A percentile compares a stretch with the other conserved stretches of the same genome.
These are phyloP conservation scores for Peromyscus melanophrys DNA, from an alignment of 2,797 vertebrate genomes.

Conservation along the genomic window DNA sequence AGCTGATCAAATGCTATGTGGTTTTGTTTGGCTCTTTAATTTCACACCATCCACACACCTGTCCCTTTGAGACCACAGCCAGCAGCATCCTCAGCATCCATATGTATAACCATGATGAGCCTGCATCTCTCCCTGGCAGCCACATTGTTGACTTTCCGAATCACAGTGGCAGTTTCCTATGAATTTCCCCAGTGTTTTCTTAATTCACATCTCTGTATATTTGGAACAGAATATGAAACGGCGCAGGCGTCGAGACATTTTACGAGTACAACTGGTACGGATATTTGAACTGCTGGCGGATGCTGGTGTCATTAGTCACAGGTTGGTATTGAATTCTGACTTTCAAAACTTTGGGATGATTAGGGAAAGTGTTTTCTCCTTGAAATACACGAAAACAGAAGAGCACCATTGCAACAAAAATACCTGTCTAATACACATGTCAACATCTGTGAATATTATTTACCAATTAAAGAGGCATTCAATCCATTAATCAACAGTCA, in stretches of 20 bases:
- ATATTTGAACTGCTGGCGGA: constrained; percentile 99
- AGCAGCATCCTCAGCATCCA: background rate
- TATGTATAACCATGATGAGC: background rate
- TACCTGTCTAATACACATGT: background rate
- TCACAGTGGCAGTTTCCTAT: background rate
- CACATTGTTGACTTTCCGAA: background rate
- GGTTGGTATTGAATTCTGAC: constrained; percentile 88
- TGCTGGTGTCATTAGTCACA: constrained; percentile 98
- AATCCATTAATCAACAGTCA: background rate
- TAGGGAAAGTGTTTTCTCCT: background rate
- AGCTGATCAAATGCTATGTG: background rate
- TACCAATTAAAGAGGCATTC: background rate
- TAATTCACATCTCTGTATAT: constrained; percentile 69
- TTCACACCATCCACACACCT: background rate
- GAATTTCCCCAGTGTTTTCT: background rate
- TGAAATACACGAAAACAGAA: background rate
- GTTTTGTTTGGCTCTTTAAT: background rate
- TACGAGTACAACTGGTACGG: constrained; percentile 98
- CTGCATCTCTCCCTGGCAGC: background rate
- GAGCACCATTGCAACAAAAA: background rate
- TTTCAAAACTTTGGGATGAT: constrained; percentile 12
- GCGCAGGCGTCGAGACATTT: constrained; percentile 99
- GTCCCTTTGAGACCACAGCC: background rate
- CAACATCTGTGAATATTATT: background rate
- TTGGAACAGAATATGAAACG: constrained; percentile 97